Base-by-base conservation (phyloP, 2,888 invertebrate genomes). In the Drosophila testacea region DNA sequence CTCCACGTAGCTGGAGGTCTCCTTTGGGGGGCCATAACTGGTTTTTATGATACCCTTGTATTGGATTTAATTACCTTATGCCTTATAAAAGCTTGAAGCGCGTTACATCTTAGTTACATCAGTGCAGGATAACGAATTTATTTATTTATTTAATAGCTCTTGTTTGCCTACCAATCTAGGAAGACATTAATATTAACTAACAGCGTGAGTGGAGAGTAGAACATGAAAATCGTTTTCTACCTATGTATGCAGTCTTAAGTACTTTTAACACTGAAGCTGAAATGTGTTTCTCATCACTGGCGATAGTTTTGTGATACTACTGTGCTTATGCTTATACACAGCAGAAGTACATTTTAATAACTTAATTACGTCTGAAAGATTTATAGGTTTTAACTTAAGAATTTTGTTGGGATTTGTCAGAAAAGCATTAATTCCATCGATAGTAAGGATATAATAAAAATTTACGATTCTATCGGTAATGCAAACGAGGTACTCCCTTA, bases 11-110 rank as follows among this genome's bases (percentile, higher is more conserved):
- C 39, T 46, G 38, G 46, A 13, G 28, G 39, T 44, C 55, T 38
- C 60, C 55, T 54, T 54, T 27, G 67, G 62, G 39, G 52, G 30
- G 7, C 46, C 28, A 11, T 27, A 74, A 74, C 74, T 62, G 56
- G 74, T 69, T 74, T 59, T 46, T 36, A 36, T 32, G 54, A 47
- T 69, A 55, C 54, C 5, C 57, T 62, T 54, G 54, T n/a, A 59
- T 32, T 47, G 36, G 27, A 60, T 61, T 61, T 61, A 61, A 73
- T 62, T 73, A 57, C 38, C 28, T 57, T 52, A 51, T 22, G 22
- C n/a, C 36, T 22, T 56, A 32, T 32, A 34, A 48, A n/a, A 38
- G 42, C 13, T 34, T 50, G 11, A 4, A 22, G 22, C 55, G 30
- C 44, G 11, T 9, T 13, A 34, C 55, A 30, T 41, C 41, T 59